Conservation (phyloP, 2,888 invertebrate genomes). For the Tachystola acroxantha region DNA sequence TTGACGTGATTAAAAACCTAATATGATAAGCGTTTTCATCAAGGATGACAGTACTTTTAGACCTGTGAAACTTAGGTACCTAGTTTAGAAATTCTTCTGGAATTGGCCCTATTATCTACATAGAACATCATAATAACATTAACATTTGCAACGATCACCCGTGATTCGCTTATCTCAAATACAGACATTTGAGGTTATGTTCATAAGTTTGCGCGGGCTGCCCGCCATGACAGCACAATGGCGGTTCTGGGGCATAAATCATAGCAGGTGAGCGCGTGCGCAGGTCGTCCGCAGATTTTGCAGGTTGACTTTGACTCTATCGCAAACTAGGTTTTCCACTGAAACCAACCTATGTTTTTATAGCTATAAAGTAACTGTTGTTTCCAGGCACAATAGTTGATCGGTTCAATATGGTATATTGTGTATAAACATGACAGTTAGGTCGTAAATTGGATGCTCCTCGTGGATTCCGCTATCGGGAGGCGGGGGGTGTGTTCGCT, state of each 20-base stretch:
- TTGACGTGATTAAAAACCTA: no score
- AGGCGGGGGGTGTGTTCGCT: conserved; percentile 54
- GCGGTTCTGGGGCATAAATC: conserved; percentile 56
- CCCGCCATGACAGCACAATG: conserved; percentile 61
- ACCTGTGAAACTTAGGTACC: no score
- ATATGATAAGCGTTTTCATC: no score
- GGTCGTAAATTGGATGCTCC: conserved; percentile 59
- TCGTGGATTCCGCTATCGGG: conserved; percentile 54
- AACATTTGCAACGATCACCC: not conserved
- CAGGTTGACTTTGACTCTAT: conserved; percentile 40
- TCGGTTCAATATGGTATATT: conserved; percentile 11
- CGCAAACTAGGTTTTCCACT: conserved; percentile 13
- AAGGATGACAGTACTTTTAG: no score
- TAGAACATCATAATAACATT: not conserved
- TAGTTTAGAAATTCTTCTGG: no score
- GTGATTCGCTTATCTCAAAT: conserved; percentile 26
- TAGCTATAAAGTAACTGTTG: conserved; percentile 5
- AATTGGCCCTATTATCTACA: no score
- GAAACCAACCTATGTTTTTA: conserved; percentile 5
- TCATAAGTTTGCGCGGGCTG: conserved; percentile 51
- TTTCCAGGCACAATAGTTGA: conserved; percentile 4
- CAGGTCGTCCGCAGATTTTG: conserved; percentile 36
- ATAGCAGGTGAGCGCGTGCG: conserved; percentile 59
- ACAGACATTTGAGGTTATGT: conserved; percentile 49
- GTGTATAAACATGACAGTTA: conserved; percentile 55